Evolutionary conservation across 2,888 invertebrate genomes (phyloP).

Genomic region (Cryptops parisi): DNA sequence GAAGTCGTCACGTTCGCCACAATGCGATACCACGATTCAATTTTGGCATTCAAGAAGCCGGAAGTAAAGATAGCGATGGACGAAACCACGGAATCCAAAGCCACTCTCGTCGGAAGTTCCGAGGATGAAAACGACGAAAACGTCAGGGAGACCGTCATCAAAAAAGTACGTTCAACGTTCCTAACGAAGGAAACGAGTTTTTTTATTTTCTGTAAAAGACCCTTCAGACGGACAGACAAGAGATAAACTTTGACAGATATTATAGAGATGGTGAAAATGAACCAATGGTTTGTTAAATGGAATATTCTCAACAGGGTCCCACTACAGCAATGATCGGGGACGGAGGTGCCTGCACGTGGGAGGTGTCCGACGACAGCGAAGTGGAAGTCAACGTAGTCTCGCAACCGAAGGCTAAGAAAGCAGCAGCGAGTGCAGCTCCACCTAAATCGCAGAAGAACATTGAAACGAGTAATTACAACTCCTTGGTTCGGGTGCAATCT

Average conservation of each 20-base stretch:
- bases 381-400: not conserved
- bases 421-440: not conserved
- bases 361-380: slow-evolving; percentile 1
- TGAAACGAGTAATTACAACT: no score
- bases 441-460: no score
- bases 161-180: not conserved
- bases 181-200: no score
- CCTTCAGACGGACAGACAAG: no score
- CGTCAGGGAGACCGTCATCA: not conserved
- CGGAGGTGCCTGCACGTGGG: slow-evolving; percentile 15
- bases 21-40: slow-evolving; percentile 2
- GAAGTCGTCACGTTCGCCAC: no score
- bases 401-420: not conserved
- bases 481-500: no score
- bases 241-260: no score
- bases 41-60: not conserved
- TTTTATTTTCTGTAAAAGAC: no score
- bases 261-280: no score
- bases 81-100: not conserved
- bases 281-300: no score
- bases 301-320: no score
- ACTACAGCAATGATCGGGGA: not conserved
- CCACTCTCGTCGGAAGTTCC: slow-evolving; percentile 1
- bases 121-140: not conserved
- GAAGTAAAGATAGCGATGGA: not conserved